Evolutionary conservation across 2,797 vertebrate species (phyloP).

Genomic region (Chelon auratus): DNA sequence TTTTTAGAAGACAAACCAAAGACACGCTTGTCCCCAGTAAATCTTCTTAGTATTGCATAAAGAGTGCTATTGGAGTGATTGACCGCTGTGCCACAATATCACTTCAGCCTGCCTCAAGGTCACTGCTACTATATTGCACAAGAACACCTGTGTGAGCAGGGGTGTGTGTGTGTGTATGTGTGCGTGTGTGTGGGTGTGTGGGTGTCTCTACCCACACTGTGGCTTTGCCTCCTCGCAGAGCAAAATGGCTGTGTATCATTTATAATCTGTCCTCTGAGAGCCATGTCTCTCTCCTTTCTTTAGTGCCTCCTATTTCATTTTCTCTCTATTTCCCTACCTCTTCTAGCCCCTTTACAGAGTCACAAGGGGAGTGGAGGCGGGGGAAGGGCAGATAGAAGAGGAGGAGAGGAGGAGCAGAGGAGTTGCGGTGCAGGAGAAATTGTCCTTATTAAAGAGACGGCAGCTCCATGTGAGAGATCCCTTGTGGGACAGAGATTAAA

Average conservation of each 20-base stretch:
- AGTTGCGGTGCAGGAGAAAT: constrained; percentile 74
- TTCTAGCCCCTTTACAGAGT: constrained; percentile 65
- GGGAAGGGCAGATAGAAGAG: constrained; percentile 43
- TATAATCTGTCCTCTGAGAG: constrained; percentile 82
- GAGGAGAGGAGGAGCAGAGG: constrained; percentile 29
- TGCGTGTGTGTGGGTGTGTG: constrained; percentile 45
- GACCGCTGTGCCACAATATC: constrained; percentile 38
- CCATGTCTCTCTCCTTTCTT: constrained; percentile 44
- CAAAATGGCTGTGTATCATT: constrained; percentile 81
- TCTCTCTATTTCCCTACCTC: constrained; percentile 60
- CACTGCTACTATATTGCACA: constrained; percentile 58
- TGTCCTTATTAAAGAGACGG: constrained; percentile 86
- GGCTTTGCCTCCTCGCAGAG: constrained; percentile 55
- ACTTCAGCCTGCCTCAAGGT: constrained; percentile 66
- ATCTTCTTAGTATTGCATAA: constrained; percentile 43
- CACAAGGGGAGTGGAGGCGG: constrained; percentile 57
- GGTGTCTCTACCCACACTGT: constrained; percentile 22
- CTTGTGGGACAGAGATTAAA: constrained; percentile 85
- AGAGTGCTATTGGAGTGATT: constrained; percentile 38
- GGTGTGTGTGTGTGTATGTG: constrained; percentile 22
- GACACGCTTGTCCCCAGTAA: constrained; percentile 19
- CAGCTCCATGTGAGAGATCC: constrained; percentile 81
- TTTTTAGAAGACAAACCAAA: not conserved
- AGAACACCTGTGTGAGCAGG: constrained; percentile 63
- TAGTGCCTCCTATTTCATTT: constrained; percentile 61